Base-by-base conservation (phyloP, 2,888 invertebrate species). In the Drosophila aldrichi region DNA sequence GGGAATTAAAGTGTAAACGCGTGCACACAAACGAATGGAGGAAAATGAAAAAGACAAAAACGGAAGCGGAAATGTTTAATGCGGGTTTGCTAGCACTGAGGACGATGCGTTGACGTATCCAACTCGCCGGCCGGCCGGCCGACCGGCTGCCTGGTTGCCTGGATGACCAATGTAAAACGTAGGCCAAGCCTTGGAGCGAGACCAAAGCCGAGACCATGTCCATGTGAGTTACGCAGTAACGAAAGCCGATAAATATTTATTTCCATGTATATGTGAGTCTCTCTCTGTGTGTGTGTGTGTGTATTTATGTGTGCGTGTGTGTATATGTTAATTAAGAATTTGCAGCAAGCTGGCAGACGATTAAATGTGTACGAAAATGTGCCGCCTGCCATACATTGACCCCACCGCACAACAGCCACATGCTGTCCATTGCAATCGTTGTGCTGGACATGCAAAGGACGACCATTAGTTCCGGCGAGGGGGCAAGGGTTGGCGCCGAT, bases 321-420 rank as follows among this genome's bases (percentile, higher is more conserved):
- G 70, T 83, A 76, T 79, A 82, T 82, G 88, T 85, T 85, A 88
- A 88, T 85, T 88, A 85, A 82, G 88, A 85, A 85, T 85, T 85
- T 78, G 85, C 85, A 77, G 70, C 73, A 61, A 77, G 74, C 82
- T 81, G 76, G 71, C 81, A 75, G 69, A 77, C 84, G 82, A 84
- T 84, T 83, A 83, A 83, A 81, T 75, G 81, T 76, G 66, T 77
- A 85, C 73, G 86, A 77, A 72, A 82, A 77, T 76, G 77, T 63
- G 52, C 40, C 65, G 54, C 46, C 65, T 58, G 25, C 10, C 25
- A 36, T 8, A 43, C 46, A 25, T 43, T 36, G 36, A 40, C 22
- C 22, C 40, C 54, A 16, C 12, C 43, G 2, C 44, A n/a, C 25
- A n/a, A 40, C 32, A 16, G 48, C 48, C 48, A 18, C 48, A 38